phyloP scores from a whole-genome alignment of 2,888 invertebrate genomes.

The Mycalesis mineus region DNA sequence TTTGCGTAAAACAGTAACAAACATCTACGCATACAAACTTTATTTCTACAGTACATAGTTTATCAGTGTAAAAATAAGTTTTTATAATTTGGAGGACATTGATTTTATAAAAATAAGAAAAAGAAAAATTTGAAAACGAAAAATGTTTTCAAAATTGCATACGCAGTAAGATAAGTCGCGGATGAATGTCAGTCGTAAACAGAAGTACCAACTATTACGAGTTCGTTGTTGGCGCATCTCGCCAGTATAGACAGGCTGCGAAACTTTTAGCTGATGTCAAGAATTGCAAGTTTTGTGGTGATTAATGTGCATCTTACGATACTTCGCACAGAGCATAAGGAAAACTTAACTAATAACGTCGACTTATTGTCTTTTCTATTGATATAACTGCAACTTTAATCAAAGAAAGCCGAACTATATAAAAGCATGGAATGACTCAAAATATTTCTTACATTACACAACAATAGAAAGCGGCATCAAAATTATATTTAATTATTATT shows the following conservation, averaged over 20 bases:
- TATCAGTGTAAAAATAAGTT: too few relatives aligned
- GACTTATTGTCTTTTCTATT: constrained; percentile 1
- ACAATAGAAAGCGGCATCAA: too few relatives aligned
- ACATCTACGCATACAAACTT: too few relatives aligned
- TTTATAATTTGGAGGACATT: too few relatives aligned
- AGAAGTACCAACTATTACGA: constrained; percentile 3
- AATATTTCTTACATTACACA: too few relatives aligned
- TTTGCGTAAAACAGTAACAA: too few relatives aligned
- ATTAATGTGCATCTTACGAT: constrained; percentile 10
- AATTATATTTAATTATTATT: too few relatives aligned
- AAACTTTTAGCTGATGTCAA: constrained; percentile 15
- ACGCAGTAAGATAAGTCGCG: not conserved
- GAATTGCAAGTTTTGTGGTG: constrained; percentile 12
- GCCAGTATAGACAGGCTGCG: constrained; percentile 10
- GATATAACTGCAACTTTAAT: not conserved
- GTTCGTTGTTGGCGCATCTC: constrained; percentile 8
- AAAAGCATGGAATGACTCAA: not conserved
- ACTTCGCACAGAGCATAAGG: constrained; percentile 5
- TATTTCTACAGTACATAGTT: too few relatives aligned
- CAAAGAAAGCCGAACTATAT: not conserved
- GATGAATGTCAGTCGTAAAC: not conserved
- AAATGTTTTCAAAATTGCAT: not conserved
- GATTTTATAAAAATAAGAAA: too few relatives aligned
- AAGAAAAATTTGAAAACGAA: not conserved
- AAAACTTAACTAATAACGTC: constrained; percentile 5